These are phyloP conservation scores for Drosophila prosaltans DNA, from an alignment of 1,140 invertebrate genomes.

Conservation along the genomic window DNA sequence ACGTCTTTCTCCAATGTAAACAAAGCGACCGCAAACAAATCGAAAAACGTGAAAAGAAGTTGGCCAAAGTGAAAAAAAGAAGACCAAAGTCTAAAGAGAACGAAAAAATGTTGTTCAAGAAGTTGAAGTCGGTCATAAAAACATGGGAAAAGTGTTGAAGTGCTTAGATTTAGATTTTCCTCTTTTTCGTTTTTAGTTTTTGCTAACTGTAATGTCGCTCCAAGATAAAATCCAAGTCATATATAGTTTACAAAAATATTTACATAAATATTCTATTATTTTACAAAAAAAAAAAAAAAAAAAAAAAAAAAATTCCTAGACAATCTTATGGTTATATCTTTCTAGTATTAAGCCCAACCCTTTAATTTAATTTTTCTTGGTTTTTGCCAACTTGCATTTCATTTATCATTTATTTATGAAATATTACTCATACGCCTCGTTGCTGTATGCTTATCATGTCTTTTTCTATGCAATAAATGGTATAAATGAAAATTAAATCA, in stretches of 20 bases:
- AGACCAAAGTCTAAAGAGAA: slow-evolving; percentile 14
- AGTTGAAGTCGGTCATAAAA: slow-evolving; percentile 46
- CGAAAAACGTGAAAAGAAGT: slow-evolving; percentile 39
- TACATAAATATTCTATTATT: no score
- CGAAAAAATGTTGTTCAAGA: slow-evolving; percentile 35
- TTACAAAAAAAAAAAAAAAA: no score
- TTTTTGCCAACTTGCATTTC: not conserved
- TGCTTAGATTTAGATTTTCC: slow-evolving; percentile 21
- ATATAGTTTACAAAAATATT: not conserved
- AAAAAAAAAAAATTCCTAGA: not conserved
- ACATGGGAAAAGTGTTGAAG: slow-evolving; percentile 52
- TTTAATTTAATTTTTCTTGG: not conserved
- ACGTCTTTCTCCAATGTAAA: slow-evolving; percentile 36
- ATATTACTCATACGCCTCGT: not conserved
- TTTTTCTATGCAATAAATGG: slow-evolving; percentile 4
- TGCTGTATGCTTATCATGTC: slow-evolving; percentile 3
- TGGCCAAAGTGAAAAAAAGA: slow-evolving; percentile 34
- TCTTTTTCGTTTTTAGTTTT: slow-evolving; percentile 12
- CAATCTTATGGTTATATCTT: not conserved
- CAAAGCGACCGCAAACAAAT: slow-evolving; percentile 60
- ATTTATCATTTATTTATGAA: slow-evolving; percentile 5
- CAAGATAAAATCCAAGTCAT: not conserved
- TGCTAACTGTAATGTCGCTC: not conserved
- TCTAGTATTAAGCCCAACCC: not conserved
- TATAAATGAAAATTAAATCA: slow-evolving; percentile 9